Percentiles rank a stretch among this genome's conserved stretches.
Conservation (phyloP, 2,888 invertebrate genomes). For the Zygothrica quintamaculata region DNA sequence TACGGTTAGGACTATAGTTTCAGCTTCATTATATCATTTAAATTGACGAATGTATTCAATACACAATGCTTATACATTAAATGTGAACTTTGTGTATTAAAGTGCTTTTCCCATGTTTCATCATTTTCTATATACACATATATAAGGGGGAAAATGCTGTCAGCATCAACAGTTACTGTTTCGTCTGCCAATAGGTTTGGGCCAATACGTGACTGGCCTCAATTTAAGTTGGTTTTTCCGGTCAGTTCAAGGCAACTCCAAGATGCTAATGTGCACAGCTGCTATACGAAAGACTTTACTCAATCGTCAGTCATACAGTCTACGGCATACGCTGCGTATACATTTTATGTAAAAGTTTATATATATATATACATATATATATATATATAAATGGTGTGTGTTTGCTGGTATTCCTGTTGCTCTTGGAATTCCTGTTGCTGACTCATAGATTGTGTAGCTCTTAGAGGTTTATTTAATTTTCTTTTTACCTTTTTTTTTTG, state of each 20-base stretch:
- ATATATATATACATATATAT: neutral
- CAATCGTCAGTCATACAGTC: constrained; percentile 53
- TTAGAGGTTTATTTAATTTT: neutral
- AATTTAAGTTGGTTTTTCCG: constrained; percentile 46
- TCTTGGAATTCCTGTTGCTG: neutral
- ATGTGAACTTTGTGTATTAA: constrained; percentile 18
- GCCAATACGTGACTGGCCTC: constrained; percentile 55
- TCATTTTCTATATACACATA: constrained; percentile 3
- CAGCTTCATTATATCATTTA: constrained; percentile 67
- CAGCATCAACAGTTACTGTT: constrained; percentile 48
- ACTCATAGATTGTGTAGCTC: neutral
- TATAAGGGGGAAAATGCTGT: constrained; percentile 4
- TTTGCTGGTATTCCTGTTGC: neutral
- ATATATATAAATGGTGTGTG: too few species aligned
- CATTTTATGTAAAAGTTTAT: too few species aligned
- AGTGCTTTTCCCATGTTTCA: constrained; percentile 20
- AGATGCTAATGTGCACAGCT: constrained; percentile 49
- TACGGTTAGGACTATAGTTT: too few species aligned
- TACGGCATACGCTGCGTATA: constrained; percentile 66
- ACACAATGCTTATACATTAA: constrained; percentile 28
- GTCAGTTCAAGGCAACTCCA: constrained; percentile 17
- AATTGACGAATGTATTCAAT: constrained; percentile 46
- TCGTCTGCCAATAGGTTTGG: neutral
- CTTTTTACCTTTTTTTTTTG: neutral
- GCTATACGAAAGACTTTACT: constrained; percentile 4